Evolutionary conservation across 2,797 vertebrate species (phyloP).

Genomic region (Galagoides demidoff): DNA sequence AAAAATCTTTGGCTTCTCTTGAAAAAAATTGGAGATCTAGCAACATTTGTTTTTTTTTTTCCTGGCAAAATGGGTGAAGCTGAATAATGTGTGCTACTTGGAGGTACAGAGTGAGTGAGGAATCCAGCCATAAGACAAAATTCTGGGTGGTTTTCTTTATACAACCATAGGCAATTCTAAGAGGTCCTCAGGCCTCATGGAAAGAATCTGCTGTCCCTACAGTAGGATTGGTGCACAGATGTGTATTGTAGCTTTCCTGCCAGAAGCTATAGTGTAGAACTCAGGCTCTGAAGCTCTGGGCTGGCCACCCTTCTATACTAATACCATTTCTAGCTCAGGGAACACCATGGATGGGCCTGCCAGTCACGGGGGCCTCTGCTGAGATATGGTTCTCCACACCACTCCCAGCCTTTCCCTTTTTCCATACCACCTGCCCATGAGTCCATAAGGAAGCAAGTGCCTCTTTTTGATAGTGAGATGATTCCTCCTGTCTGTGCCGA

Average conservation of each 20-base stretch:
- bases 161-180: background rate
- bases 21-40: background rate
- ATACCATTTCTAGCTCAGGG: background rate
- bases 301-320: rapidly evolving
- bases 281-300: background rate
- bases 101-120: background rate
- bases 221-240: background rate
- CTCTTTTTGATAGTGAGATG: background rate
- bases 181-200: rapidly evolving
- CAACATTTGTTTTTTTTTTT: background rate
- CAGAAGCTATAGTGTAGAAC: background rate
- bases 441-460: background rate
- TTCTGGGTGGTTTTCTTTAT: background rate
- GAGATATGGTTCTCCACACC: background rate
- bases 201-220: background rate
- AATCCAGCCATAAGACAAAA: background rate
- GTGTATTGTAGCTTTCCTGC: background rate
- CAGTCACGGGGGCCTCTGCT: background rate
- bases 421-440: rapidly evolving
- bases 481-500: rapidly evolving
- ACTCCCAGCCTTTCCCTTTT: background rate
- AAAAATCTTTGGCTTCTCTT: background rate
- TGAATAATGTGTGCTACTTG: background rate
- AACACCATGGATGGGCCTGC: rapidly evolving
- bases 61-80: background rate